Conservation (phyloP, 1,140 invertebrate species). For the Acromyrmex heyeri region DNA sequence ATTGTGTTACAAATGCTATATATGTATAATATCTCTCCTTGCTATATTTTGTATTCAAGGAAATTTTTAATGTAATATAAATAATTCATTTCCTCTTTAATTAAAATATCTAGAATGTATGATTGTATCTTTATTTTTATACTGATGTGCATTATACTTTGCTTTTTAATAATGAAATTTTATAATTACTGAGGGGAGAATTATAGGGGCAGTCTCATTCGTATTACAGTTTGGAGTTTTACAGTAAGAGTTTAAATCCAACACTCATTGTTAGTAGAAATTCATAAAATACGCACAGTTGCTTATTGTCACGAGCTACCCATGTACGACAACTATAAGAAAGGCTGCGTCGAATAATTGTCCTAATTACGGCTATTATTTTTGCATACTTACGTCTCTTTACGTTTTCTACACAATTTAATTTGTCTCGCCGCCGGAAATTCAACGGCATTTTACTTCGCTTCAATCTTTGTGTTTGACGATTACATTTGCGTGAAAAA, state of each 20-base stretch:
- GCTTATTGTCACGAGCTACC: constrained; percentile 35
- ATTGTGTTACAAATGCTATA: background rate
- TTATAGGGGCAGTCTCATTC: background rate
- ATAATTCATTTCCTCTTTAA: background rate
- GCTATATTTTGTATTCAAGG: background rate
- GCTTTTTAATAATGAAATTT: background rate
- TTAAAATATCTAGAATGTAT: background rate
- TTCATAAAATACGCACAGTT: constrained; percentile 29
- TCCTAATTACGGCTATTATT: constrained; percentile 31
- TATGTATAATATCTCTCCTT: background rate
- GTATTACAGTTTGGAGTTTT: background rate
- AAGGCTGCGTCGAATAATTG: constrained; percentile 32
- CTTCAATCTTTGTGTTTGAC: constrained; percentile 4
- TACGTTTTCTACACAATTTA: constrained; percentile 75
- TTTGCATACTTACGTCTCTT: constrained; percentile 56
- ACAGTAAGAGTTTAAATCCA: background rate
- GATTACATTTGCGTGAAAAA: background rate
- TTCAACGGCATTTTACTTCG: constrained; percentile 5
- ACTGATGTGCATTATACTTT: background rate
- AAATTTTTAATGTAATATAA: background rate
- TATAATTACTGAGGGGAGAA: background rate
- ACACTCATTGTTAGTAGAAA: background rate
- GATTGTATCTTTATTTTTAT: background rate
- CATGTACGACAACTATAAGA: constrained; percentile 40
- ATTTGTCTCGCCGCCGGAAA: constrained; percentile 46